Conservation (phyloP, 2,113 vertebrate genomes). For the Xenopus borealis region DNA sequence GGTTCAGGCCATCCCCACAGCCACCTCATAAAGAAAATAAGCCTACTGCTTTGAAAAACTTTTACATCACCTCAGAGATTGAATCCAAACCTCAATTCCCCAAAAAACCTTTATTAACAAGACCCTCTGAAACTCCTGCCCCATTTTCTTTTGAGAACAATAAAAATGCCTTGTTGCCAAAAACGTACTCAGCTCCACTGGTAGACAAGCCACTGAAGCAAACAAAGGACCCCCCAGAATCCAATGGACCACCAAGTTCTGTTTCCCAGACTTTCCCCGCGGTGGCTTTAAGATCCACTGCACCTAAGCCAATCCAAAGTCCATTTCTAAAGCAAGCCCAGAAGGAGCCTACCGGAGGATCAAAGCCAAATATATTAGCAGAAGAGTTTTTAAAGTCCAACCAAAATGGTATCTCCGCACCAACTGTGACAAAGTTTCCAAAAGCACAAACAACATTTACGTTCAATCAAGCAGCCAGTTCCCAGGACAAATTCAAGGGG, state of each 20-base stretch:
- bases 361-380: conserved; percentile 41
- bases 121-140: conserved; percentile 48
- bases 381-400: conserved; percentile 54
- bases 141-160: conserved; percentile 52
- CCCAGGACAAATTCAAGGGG: conserved; percentile 48
- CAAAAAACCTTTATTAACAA: conserved; percentile 54
- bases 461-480: conserved; percentile 30
- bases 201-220: conserved; percentile 49
- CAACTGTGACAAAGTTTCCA: conserved; percentile 4
- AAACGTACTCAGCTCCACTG: conserved; percentile 54
- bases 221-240: conserved; percentile 60
- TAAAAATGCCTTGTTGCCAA: conserved; percentile 46
- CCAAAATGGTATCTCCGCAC: conserved; percentile 50
- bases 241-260: conserved; percentile 29
- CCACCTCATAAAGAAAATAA: conserved; percentile 53
- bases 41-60: conserved; percentile 52
- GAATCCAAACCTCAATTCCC: conserved; percentile 50
- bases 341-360: conserved; percentile 51
- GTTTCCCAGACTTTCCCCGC: conserved; percentile 47
- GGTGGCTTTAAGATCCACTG: conserved; percentile 54
- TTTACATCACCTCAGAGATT: conserved; percentile 47
- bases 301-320: conserved; percentile 52
- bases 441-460: conserved; percentile 51
- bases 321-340: conserved; percentile 59
- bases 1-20: conserved; percentile 45